Evolutionary conservation across 2,113 vertebrate species (phyloP).

Genomic region (Alaudala cheleensis): DNA sequence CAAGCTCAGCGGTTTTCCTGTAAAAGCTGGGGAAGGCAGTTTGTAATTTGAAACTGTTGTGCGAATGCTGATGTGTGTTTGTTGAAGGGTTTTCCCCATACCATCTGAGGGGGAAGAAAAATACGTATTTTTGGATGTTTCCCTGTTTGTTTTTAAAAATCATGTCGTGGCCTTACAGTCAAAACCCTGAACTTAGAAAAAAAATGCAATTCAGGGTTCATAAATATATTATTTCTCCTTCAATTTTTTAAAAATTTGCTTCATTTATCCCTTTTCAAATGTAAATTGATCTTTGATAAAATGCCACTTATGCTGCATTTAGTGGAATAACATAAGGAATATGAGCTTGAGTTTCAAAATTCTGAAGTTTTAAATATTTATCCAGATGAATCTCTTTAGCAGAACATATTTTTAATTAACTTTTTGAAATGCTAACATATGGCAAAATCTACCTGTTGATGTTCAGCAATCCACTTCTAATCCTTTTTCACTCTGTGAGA

Average conservation of each 20-base stretch:
- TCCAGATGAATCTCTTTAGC: neutral
- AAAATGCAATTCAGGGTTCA: neutral
- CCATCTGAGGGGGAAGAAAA: neutral
- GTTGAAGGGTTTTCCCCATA: neutral
- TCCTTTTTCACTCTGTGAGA: neutral
- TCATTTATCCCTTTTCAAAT: neutral
- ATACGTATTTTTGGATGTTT: neutral
- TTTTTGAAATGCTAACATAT: neutral
- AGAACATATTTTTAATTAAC: neutral
- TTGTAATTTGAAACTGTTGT: slow-evolving; percentile 30
- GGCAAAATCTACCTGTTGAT: neutral
- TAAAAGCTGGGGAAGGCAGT: neutral
- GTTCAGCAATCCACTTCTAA: neutral
- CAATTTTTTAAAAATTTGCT: neutral
- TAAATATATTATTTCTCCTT: neutral
- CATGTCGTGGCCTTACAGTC: neutral
- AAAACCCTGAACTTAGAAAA: neutral
- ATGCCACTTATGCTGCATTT: neutral
- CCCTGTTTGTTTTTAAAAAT: neutral
- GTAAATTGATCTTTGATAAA: neutral
- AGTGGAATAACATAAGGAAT: neutral
- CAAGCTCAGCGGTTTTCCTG: slow-evolving; percentile 3
- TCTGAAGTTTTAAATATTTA: neutral
- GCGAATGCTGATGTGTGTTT: neutral
- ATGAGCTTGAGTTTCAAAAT: neutral